phyloP scores from a whole-genome alignment of 2,888 invertebrate species.

The Pristionchus mayeri region DNA sequence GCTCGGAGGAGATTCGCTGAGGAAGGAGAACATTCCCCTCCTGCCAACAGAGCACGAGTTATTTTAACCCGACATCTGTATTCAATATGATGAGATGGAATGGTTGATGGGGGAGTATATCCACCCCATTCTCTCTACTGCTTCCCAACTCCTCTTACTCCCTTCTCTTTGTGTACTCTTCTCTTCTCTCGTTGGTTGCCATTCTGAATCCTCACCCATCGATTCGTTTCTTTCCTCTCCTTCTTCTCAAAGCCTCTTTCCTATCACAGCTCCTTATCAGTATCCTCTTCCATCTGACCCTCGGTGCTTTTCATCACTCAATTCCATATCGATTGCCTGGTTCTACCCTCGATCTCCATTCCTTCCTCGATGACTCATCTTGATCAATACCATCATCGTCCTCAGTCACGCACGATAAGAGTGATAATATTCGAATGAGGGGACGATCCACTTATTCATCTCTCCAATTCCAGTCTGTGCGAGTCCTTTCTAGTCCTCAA shows the following conservation, averaged over 20 bases:
- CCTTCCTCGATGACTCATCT: not conserved
- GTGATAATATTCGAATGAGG: not conserved
- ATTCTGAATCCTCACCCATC: constrained; percentile 24
- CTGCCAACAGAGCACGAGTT: not conserved
- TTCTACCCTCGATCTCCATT: not conserved
- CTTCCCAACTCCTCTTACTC: constrained; percentile 21
- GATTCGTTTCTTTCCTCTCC: constrained; percentile 8
- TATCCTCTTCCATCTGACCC: not conserved
- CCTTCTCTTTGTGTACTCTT: constrained; percentile 18
- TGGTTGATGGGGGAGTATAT: not conserved
- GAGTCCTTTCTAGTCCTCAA: not conserved
- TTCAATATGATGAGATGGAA: not conserved
- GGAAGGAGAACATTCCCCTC: not conserved
- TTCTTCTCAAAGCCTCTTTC: not conserved
- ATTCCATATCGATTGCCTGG: not conserved
- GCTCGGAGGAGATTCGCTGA: not conserved
- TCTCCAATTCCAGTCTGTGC: not conserved
- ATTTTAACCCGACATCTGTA: not conserved
- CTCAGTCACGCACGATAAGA: not conserved
- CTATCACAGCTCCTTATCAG: not conserved
- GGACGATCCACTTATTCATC: not conserved
- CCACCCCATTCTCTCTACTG: not conserved
- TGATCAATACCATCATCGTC: not conserved
- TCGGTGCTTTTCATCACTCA: constrained; percentile 5
- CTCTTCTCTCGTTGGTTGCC: constrained; percentile 19